phyloP scores from a whole-genome alignment of 1,140 invertebrate species.

The Drosophila tani region DNA sequence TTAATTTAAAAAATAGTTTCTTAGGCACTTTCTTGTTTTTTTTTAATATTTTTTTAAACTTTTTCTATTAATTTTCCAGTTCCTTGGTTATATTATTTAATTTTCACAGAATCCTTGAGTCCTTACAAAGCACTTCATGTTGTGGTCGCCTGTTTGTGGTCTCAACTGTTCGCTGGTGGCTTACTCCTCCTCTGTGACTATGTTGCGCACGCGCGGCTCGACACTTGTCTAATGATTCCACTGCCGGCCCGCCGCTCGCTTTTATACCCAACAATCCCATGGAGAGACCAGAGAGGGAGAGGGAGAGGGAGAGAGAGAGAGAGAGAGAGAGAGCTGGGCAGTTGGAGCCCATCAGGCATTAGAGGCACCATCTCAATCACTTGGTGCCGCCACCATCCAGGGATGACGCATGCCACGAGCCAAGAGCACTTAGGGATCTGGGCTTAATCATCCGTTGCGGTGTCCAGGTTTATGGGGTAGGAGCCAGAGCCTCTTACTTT shows the following conservation, averaged over 20 bases:
- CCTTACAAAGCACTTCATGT: slow-evolving; percentile 82
- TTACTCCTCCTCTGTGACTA: slow-evolving; percentile 23
- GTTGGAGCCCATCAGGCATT: slow-evolving; percentile 23
- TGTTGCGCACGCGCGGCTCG: slow-evolving; percentile 68
- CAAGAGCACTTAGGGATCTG: slow-evolving; percentile 15
- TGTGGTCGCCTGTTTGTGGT: slow-evolving; percentile 65
- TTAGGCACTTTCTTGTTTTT: not conserved
- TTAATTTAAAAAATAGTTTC: not conserved
- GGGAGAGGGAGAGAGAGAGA: not conserved
- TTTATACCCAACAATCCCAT: slow-evolving; percentile 55
- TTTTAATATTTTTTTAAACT: not conserved
- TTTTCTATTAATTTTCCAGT: not conserved
- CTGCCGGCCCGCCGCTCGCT: slow-evolving; percentile 28
- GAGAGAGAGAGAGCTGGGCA: not conserved
- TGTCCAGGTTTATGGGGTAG: not conserved
- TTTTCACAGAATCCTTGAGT: not conserved
- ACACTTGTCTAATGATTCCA: slow-evolving; percentile 68
- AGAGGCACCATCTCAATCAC: not conserved
- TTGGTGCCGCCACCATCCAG: not conserved
- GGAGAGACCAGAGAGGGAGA: not conserved
- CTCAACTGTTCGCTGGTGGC: slow-evolving; percentile 24
- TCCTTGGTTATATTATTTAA: not conserved
- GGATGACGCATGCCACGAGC: slow-evolving; percentile 65
- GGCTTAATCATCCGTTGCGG: not conserved
- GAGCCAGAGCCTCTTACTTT: not conserved